These are phyloP conservation scores for Eurypyga helias DNA, from an alignment of 2,113 vertebrate genomes.

Conservation along the genomic window DNA sequence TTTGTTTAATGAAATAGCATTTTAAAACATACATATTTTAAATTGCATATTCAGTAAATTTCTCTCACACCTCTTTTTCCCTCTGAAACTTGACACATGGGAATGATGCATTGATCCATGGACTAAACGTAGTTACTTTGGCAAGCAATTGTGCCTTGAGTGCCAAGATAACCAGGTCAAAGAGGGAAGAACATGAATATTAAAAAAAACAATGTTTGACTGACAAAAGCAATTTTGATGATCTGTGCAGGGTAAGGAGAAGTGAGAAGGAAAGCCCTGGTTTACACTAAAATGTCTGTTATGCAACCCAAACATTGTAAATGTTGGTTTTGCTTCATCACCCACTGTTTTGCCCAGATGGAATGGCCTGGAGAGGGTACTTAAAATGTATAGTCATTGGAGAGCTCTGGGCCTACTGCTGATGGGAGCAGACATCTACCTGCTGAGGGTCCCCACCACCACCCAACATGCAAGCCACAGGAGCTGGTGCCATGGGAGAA, in stretches of 20 bases:
- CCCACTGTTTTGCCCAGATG: slow-evolving; percentile 31
- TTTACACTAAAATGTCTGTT: neutral
- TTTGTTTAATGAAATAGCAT: neutral
- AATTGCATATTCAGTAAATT: slow-evolving; percentile 10
- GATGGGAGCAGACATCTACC: neutral
- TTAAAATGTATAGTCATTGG: neutral
- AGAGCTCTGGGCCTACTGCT: neutral
- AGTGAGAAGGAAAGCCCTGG: neutral
- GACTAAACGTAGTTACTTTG: slow-evolving; percentile 66
- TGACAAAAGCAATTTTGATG: slow-evolving; percentile 62
- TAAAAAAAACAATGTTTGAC: slow-evolving; percentile 46
- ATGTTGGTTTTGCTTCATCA: slow-evolving; percentile 48
- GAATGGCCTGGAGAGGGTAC: slow-evolving; percentile 6
- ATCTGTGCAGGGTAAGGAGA: neutral
- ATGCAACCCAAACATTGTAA: slow-evolving; percentile 29
- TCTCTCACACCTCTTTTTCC: neutral
- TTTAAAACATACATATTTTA: neutral
- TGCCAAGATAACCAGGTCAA: slow-evolving; percentile 67
- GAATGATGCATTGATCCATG: slow-evolving; percentile 19
- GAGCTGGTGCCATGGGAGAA: neutral
- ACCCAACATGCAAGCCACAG: neutral
- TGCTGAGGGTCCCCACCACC: neutral
- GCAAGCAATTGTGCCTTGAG: neutral
- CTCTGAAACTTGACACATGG: slow-evolving; percentile 1
- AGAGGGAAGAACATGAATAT: slow-evolving; percentile 19